Evolutionary conservation across 1,140 invertebrate species (phyloP).

Genomic region (Nomia melanderi): DNA sequence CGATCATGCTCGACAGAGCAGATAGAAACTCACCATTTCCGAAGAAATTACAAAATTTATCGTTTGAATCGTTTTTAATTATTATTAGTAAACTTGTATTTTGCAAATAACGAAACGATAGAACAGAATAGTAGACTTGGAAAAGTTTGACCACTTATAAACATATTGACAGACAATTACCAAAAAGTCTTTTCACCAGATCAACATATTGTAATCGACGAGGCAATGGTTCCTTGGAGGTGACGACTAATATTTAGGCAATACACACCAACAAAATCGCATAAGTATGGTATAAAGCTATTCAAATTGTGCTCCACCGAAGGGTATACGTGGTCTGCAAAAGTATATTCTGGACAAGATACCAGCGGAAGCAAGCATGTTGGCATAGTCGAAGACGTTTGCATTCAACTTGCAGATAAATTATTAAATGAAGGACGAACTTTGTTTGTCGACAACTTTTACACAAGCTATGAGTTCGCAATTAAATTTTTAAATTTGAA

Average conservation of each 20-base stretch:
- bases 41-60: conserved; percentile 36
- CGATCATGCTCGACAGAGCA: conserved; percentile 19
- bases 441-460: conserved; percentile 59
- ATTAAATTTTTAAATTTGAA: conserved; percentile 66
- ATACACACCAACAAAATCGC: conserved; percentile 68
- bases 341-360: conserved; percentile 66
- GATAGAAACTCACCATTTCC: conserved; percentile 33
- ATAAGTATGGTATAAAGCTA: no score
- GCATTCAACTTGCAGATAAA: conserved; percentile 43
- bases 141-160: conserved; percentile 50
- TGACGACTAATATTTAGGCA: conserved; percentile 68
- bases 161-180: conserved; percentile 53
- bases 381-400: conserved; percentile 40
- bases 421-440: conserved; percentile 57
- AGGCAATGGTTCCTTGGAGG: conserved; percentile 74
- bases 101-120: conserved; percentile 53
- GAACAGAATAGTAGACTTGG: conserved; percentile 38
- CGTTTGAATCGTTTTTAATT: conserved; percentile 58
- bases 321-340: conserved; percentile 27
- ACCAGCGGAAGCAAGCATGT: conserved; percentile 13
- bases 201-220: conserved; percentile 70
- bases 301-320: no score
- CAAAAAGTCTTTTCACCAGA: conserved; percentile 67
- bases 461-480: conserved; percentile 51
- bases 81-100: conserved; percentile 54